These are phyloP conservation scores for Euborellia annulipes DNA, from an alignment of 1,140 invertebrate genomes.

Conservation along the genomic window DNA sequence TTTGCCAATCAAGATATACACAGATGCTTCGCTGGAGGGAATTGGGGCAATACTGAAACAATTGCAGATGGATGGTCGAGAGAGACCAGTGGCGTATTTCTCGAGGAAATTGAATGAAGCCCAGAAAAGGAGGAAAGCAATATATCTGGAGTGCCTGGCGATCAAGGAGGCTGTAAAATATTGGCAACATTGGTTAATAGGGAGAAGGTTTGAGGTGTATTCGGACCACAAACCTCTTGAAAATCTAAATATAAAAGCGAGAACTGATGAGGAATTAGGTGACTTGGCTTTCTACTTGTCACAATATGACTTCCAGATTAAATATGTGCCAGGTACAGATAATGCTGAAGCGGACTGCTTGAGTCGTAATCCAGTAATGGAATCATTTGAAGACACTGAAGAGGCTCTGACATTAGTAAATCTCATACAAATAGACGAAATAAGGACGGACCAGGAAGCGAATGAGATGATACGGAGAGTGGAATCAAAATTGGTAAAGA, in stretches of 20 bases:
- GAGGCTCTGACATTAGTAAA: constrained; percentile 15
- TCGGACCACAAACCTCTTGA: constrained; percentile 12
- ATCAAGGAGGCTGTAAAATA: constrained; percentile 18
- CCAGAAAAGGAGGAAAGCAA: constrained; percentile 23
- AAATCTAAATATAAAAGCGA: constrained; percentile 8
- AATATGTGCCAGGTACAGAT: constrained; percentile 15
- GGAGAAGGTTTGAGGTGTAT: constrained; percentile 10
- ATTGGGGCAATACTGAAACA: constrained; percentile 25
- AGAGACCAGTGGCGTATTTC: constrained; percentile 21
- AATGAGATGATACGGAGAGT: constrained; percentile 5
- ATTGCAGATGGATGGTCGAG: constrained; percentile 17
- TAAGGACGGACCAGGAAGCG: constrained; percentile 12
- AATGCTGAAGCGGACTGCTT: constrained; percentile 17
- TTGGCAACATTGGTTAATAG: constrained; percentile 25
- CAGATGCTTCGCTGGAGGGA: constrained; percentile 21
- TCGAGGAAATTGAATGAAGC: constrained; percentile 21
- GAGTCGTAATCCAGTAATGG: constrained; percentile 16
- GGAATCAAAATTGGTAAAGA: not conserved
- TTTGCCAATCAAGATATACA: constrained; percentile 22
- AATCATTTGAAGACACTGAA: constrained; percentile 11
- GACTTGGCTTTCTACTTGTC: too few species aligned
- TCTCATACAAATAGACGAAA: constrained; percentile 11
- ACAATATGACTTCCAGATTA: constrained; percentile 13
- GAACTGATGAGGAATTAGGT: too few species aligned
- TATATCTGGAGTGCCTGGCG: constrained; percentile 20